phyloP scores from a whole-genome alignment of 2,888 invertebrate genomes.

The Reticulitermes lucifugus region DNA sequence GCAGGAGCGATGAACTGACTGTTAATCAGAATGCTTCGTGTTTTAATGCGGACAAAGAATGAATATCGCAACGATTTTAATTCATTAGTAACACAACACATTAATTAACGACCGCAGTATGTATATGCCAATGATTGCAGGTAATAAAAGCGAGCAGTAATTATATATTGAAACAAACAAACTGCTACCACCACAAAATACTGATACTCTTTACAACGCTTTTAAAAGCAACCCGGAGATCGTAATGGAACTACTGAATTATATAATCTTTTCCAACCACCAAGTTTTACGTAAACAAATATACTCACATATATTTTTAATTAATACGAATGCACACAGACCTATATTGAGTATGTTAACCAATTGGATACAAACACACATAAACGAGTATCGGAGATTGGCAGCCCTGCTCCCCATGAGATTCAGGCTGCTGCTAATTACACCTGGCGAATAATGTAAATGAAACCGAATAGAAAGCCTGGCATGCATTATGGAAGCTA shows the following conservation, averaged over 20 bases:
- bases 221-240: neutral
- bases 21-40: neutral
- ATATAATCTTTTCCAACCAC: neutral
- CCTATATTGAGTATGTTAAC: neutral
- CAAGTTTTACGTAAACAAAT: neutral
- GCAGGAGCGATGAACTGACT: neutral
- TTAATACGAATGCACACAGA: neutral
- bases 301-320: conserved; percentile 1
- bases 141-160: neutral
- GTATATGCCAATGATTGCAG: neutral
- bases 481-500: neutral
- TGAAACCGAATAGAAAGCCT: neutral
- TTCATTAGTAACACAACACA: neutral
- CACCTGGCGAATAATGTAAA: neutral
- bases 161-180: conserved; percentile 1
- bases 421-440: neutral
- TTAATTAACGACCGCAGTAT: neutral
- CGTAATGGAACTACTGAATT: neutral
- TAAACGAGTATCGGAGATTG: conserved; percentile 22
- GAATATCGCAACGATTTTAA: neutral
- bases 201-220: neutral
- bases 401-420: neutral
- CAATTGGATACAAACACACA: conserved; percentile 6
- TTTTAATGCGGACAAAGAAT: neutral
- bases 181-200: neutral